A percentile compares a stretch with the other conserved stretches of the same genome.
Conservation (phyloP, 2,113 vertebrate genomes). For the Eretmochelys imbricata region DNA sequence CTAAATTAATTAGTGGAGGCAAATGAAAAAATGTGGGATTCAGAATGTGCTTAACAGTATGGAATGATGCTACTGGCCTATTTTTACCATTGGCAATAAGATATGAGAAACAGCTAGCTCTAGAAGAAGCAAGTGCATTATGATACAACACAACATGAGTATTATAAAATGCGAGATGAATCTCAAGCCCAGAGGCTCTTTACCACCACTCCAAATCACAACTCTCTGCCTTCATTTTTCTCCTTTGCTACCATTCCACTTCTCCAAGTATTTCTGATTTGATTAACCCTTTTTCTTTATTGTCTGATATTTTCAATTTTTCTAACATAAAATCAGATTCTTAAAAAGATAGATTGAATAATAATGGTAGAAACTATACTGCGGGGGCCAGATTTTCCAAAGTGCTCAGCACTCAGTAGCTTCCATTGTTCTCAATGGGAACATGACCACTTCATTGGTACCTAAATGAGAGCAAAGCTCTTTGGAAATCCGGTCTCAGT, state of each 20-base stretch:
- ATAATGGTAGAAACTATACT: not conserved
- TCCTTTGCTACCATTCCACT: constrained; percentile 58
- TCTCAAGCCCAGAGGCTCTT: constrained; percentile 69
- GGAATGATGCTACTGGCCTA: constrained; percentile 34
- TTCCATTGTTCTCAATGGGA: not conserved
- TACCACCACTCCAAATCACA: constrained; percentile 63
- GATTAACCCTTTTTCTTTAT: constrained; percentile 61
- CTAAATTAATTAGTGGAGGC: constrained; percentile 22
- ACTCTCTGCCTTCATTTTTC: constrained; percentile 64
- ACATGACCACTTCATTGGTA: not conserved
- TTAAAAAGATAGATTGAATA: not conserved
- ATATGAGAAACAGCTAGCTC: constrained; percentile 42
- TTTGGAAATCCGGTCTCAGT: not conserved
- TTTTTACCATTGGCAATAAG: constrained; percentile 30
- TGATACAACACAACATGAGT: constrained; percentile 61
- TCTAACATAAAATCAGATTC: not conserved
- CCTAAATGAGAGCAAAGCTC: not conserved
- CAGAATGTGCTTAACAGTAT: not conserved
- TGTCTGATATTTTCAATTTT: constrained; percentile 30
- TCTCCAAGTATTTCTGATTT: constrained; percentile 55
- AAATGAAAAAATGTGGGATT: not conserved
- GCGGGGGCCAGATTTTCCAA: not conserved
- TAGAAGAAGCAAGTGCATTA: constrained; percentile 48
- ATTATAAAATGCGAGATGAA: constrained; percentile 69
- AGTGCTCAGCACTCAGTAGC: not conserved